Conservation (phyloP, 2,888 invertebrate genomes). For the Odontocolon sp. region DNA sequence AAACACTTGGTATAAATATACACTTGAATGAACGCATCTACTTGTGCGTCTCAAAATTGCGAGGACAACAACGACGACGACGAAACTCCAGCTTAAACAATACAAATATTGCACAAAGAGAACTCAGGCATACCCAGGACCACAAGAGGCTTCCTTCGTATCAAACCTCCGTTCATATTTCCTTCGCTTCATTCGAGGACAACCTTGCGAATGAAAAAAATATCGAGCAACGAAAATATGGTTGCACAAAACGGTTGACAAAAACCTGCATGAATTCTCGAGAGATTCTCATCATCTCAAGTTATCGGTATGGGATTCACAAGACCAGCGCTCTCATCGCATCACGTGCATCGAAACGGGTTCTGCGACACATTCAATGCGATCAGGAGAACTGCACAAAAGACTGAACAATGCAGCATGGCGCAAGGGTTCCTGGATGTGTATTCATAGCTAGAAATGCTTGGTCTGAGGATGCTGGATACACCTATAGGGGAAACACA, state of each 20-base stretch:
- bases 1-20: no score
- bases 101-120: conserved; percentile 1
- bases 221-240: background rate
- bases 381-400: conserved; percentile 70
- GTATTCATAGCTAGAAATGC: conserved; percentile 31
- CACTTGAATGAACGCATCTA: no score
- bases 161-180: background rate
- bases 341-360: conserved; percentile 12
- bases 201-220: conserved; percentile 5
- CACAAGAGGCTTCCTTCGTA: background rate
- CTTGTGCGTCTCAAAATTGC: no score
- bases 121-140: background rate
- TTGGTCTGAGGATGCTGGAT: no score
- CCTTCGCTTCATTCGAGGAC: background rate
- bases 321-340: background rate
- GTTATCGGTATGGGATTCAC: conserved; percentile 7
- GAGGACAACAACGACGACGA: background rate
- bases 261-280: background rate
- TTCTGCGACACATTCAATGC: conserved; percentile 64
- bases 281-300: background rate
- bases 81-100: background rate
- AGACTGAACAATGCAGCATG: conserved; percentile 72
- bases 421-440: conserved; percentile 18
- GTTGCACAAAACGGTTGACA: background rate
- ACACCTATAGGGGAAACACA: no score